Conservation (phyloP, 1,140 invertebrate species). For the Rhyacophila brunnea region DNA sequence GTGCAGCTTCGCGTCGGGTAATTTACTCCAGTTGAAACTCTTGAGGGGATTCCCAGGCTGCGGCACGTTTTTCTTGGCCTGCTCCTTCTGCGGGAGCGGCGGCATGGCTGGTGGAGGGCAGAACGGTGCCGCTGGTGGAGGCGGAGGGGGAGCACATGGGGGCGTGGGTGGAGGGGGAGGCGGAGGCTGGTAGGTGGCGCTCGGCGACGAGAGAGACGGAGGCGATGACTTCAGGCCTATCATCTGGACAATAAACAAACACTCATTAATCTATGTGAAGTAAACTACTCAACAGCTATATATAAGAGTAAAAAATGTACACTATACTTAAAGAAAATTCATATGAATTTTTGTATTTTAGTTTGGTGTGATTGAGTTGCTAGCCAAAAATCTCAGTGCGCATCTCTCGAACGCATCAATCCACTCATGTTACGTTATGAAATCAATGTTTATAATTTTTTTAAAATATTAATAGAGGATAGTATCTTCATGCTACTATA, state of each 20-base stretch:
- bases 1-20: constrained; percentile 82
- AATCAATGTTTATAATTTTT: too few relatives aligned
- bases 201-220: constrained; percentile 42
- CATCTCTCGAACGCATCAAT: too few relatives aligned
- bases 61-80: constrained; percentile 75
- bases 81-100: constrained; percentile 52
- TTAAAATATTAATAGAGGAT: too few relatives aligned
- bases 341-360: too few relatives aligned
- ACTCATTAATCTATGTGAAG: too few relatives aligned
- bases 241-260: constrained; percentile 38
- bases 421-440: too few relatives aligned
- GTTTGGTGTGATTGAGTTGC: too few relatives aligned
- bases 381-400: too few relatives aligned
- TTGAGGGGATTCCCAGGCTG: constrained; percentile 90
- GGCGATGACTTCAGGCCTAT: constrained; percentile 53
- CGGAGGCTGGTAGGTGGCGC: constrained; percentile 1
- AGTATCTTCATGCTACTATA: too few relatives aligned
- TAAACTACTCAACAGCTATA: too few relatives aligned
- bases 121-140: constrained; percentile 52
- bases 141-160: constrained; percentile 59
- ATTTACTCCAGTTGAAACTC: constrained; percentile 96
- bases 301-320: too few relatives aligned
- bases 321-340: too few relatives aligned
- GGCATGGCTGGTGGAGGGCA: constrained; percentile 55
- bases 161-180: constrained; percentile 62